Evolutionary conservation across 2,888 invertebrate species (phyloP), one percentile per base, ranked within the genome.

Genomic region (Timema cristinae): DNA sequence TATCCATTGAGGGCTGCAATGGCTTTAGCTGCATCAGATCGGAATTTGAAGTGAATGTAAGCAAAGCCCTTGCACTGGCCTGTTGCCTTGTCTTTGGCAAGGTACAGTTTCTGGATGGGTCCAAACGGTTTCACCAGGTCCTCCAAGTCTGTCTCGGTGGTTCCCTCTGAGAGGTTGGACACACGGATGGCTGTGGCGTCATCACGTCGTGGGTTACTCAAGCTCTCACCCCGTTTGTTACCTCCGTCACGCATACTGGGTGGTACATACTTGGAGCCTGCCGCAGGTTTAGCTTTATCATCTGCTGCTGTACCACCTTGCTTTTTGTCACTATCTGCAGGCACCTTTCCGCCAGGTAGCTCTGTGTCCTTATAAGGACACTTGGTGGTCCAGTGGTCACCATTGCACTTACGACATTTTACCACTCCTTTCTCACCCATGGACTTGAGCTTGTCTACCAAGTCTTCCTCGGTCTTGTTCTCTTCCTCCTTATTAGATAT

Each of bases 361-460:
- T 90, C 90, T 0, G 94, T 93, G 79, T 97, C 95, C 84, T 97
- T 98, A 88, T 95, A 98, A 0, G 99, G 99, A 86, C 99, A 99
- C 80, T 94, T 93, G 59, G 95, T 91, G 52, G 98, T 97, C 97
- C 98, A 99, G 86, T 99, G 99, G 81, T 98, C 98, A 70, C 97
- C 95, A 79, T 91, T 92, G 82, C 97, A 97, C 74, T 90, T 92
- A 82, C 96, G 89, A 80, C 97, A 97, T 81, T 93, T 94, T 76
- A 93, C 91, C 76, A 91, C 87, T 74, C 90, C 90, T 80, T 89
- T 90, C 79, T 90, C 88, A 78, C 86, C 82, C 84, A 82, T 81
- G 82, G 88, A 89, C 85, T 95, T 94, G 61, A 95, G 84, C 79
- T 95, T 94, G 79, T 93, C 92, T 71, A 96, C 83, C 4, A 91